Percentiles rank a stretch among this genome's conserved stretches.
phyloP scores from a whole-genome alignment of 2,888 invertebrate genomes.

The Parapristionchus giblindavisi region DNA sequence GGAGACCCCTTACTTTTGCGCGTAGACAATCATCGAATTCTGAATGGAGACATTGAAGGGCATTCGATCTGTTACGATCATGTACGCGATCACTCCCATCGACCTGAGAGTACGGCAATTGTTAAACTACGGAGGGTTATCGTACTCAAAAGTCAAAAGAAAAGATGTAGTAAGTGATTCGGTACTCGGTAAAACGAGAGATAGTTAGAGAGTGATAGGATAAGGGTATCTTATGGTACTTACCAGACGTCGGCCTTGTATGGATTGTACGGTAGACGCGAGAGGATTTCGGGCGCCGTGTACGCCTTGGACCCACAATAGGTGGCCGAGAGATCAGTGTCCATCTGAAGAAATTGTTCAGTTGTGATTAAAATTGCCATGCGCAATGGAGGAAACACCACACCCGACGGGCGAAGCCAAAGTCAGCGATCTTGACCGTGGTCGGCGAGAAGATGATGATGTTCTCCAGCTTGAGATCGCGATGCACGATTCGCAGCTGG shows the following conservation, averaged over 20 bases:
- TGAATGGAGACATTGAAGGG: conserved; percentile 72
- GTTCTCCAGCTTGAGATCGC: conserved; percentile 74
- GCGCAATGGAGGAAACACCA: conserved; percentile 6
- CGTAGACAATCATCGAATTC: conserved; percentile 54
- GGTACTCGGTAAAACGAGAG: too few species aligned
- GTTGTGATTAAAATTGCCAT: too few species aligned
- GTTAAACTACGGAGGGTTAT: conserved; percentile 10
- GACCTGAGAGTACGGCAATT: conserved; percentile 58
- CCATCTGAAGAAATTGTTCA: conserved; percentile 21
- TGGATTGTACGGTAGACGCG: conserved; percentile 71
- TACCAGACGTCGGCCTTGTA: conserved; percentile 72
- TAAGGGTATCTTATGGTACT: conserved; percentile 16
- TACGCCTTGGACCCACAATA: conserved; percentile 74
- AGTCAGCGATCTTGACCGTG: conserved; percentile 71
- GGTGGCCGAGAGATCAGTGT: conserved; percentile 67
- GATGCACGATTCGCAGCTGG: conserved; percentile 70
- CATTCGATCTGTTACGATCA: conserved; percentile 72
- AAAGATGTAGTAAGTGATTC: too few species aligned
- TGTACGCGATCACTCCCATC: conserved; percentile 72
- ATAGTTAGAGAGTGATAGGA: not conserved
- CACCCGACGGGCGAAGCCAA: conserved; percentile 71
- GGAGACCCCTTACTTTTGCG: conserved; percentile 53
- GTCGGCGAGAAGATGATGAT: conserved; percentile 71
- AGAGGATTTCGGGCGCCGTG: conserved; percentile 70
- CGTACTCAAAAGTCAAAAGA: too few species aligned